phyloP scores from a whole-genome alignment of 2,888 invertebrate genomes.

The Tipula confusa region DNA sequence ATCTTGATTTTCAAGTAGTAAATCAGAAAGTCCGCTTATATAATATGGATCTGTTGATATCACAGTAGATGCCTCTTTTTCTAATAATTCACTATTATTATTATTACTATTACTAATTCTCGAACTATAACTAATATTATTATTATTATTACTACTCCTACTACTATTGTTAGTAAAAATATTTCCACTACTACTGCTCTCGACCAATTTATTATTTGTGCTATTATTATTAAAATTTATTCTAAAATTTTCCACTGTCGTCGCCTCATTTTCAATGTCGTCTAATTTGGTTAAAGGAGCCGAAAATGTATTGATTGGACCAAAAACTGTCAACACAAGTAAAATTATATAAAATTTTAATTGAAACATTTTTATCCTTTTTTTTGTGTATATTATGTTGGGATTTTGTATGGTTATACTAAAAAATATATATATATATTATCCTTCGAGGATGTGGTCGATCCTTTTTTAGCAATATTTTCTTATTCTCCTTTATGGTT shows the following conservation, averaged over 20 bases:
- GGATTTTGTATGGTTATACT: not conserved
- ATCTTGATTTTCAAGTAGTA: slow-evolving; percentile 25
- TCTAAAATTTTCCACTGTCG: not conserved
- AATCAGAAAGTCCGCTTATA: slow-evolving; percentile 30
- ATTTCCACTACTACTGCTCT: not conserved
- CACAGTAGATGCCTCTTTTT: slow-evolving; percentile 7
- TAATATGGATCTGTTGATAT: slow-evolving; percentile 30
- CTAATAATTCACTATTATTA: not conserved
- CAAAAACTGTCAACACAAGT: not conserved
- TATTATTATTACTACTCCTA: not conserved
- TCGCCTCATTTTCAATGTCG: not conserved
- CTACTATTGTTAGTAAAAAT: not conserved
- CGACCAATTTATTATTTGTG: not conserved
- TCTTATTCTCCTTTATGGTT: not conserved
- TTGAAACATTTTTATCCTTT: slow-evolving; percentile 12
- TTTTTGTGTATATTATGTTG: not conserved
- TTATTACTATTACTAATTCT: not conserved
- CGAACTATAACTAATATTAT: not conserved
- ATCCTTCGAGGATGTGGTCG: slow-evolving; percentile 9
- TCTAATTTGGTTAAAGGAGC: not conserved
- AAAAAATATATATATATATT: not conserved
- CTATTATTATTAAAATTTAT: not conserved
- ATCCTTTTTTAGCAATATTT: not conserved
- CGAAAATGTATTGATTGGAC: not conserved
- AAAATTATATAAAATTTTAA: slow-evolving; percentile 12